phyloP scores from a whole-genome alignment of 2,888 invertebrate genomes.

The Eutolmus rufibarbis region DNA sequence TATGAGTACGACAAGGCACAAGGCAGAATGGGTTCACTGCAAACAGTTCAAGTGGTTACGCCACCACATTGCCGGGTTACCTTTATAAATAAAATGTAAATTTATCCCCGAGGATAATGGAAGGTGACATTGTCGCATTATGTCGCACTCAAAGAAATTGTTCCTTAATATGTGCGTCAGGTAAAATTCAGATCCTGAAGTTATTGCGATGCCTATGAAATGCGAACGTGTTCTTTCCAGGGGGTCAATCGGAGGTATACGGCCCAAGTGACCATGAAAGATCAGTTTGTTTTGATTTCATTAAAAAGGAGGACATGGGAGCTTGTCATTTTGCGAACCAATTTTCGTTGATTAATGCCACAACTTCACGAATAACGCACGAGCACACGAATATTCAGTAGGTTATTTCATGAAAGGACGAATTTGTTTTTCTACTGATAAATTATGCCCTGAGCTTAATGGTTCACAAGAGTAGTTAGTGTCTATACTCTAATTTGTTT shows the following conservation, averaged over 20 bases:
- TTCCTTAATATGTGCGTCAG: background rate
- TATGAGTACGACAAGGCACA: slow-evolving; percentile 13
- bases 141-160: background rate
- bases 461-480: background rate
- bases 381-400: background rate
- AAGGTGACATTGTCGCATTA: slow-evolving; percentile 7
- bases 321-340: background rate
- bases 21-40: background rate
- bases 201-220: background rate
- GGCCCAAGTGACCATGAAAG: background rate
- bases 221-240: background rate
- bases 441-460: background rate
- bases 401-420: background rate
- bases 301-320: background rate
- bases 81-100: slow-evolving; percentile 21
- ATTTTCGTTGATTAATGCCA: background rate
- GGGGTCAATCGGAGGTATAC: background rate
- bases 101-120: background rate
- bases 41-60: background rate
- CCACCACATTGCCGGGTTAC: background rate
- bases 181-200: background rate
- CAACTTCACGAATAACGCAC: background rate
- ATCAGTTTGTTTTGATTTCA: background rate
- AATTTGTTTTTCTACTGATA: background rate
- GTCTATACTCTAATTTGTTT: background rate